These are phyloP conservation scores for Anaspis maculata DNA, from an alignment of 2,888 invertebrate genomes.

Conservation along the genomic window DNA sequence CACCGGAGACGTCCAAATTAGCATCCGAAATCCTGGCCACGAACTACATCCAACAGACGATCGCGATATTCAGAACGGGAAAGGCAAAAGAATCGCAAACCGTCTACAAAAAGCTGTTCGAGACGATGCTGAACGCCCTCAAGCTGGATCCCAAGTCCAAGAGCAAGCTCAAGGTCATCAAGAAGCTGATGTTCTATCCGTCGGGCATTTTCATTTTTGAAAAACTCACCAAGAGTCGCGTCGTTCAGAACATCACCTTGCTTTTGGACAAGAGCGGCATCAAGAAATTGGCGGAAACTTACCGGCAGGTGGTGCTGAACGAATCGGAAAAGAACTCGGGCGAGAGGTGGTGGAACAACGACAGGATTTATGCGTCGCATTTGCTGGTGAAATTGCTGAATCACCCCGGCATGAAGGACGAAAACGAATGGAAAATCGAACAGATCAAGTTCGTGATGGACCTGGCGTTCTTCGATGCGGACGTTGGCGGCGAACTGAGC, in stretches of 20 bases:
- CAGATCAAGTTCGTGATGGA: constrained; percentile 58
- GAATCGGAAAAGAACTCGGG: constrained; percentile 48
- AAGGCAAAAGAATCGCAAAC: constrained; percentile 50
- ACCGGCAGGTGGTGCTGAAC: constrained; percentile 53
- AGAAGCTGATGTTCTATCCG: constrained; percentile 57
- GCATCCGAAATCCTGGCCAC: constrained; percentile 54
- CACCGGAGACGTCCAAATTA: too few relatives aligned
- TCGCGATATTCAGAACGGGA: constrained; percentile 54
- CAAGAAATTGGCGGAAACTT: constrained; percentile 53
- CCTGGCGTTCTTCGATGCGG: constrained; percentile 55
- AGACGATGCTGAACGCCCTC: constrained; percentile 45
- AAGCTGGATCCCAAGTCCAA: constrained; percentile 45
- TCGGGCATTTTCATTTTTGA: constrained; percentile 69
- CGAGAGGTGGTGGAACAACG: constrained; percentile 59
- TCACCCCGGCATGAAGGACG: constrained; percentile 39
- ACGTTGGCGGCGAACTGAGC: constrained; percentile 46
- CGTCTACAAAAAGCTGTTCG: constrained; percentile 50
- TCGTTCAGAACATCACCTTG: constrained; percentile 56
- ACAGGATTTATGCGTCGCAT: constrained; percentile 58
- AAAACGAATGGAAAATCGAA: constrained; percentile 57
- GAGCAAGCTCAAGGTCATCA: constrained; percentile 51
- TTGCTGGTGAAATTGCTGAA: constrained; percentile 44
- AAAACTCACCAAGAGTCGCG: constrained; percentile 58
- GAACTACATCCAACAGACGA: constrained; percentile 56
- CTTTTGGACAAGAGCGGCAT: constrained; percentile 54